A percentile compares a stretch with the other conserved stretches of the same genome.
Evolutionary conservation across 1,140 invertebrate genomes (phyloP).

Genomic region (Tetranychus urticae): DNA sequence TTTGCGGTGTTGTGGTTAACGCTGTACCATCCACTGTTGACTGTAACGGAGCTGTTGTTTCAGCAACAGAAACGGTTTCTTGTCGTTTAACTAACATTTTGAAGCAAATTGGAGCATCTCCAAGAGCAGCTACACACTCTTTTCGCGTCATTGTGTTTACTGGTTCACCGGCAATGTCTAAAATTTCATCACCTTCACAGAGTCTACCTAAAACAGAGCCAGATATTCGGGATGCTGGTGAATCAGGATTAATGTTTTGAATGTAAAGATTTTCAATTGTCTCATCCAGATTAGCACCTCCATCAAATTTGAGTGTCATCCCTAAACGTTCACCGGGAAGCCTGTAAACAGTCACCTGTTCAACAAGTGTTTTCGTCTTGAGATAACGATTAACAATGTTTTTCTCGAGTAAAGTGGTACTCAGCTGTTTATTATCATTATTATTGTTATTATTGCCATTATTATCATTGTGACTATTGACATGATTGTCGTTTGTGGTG

Average conservation of each 20-base stretch:
- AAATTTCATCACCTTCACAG: slow-evolving; percentile 59
- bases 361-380: slow-evolving; percentile 13
- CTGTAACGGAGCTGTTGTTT: background rate
- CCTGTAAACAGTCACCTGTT: slow-evolving; percentile 46
- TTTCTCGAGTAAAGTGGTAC: background rate
- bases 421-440: background rate
- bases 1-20: background rate
- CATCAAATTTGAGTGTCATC: slow-evolving; percentile 73
- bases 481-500: background rate
- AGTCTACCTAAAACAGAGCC: slow-evolving; percentile 25
- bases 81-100: slow-evolving; percentile 35
- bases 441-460: background rate
- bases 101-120: slow-evolving; percentile 54
- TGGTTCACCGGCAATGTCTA: slow-evolving; percentile 49
- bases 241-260: slow-evolving; percentile 62
- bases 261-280: slow-evolving; percentile 48
- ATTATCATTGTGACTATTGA: background rate
- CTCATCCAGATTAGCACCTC: slow-evolving; percentile 38
- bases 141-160: slow-evolving; percentile 54
- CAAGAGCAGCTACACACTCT: slow-evolving; percentile 56
- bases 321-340: slow-evolving; percentile 66
- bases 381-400: background rate
- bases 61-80: background rate
- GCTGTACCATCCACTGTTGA: background rate
- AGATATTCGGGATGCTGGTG: slow-evolving; percentile 50